Evolutionary conservation across 2,113 vertebrate species (phyloP).

Genomic region (Gallinago media): DNA sequence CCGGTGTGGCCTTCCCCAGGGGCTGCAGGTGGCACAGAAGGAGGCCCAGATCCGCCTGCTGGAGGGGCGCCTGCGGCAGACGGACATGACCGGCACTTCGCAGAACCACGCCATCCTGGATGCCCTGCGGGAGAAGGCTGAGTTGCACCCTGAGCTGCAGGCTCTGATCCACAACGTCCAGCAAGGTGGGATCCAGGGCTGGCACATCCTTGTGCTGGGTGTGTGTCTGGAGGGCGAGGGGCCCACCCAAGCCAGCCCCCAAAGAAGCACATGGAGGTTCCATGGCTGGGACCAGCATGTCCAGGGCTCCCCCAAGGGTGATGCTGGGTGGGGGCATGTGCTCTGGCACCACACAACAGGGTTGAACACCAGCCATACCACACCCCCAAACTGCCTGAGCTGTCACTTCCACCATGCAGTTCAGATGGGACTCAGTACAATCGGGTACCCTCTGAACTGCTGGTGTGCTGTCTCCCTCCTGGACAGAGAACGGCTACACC

Average conservation of each 20-base stretch:
- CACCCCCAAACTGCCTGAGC: not conserved
- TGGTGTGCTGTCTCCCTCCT: not conserved
- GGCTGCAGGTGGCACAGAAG: slow-evolving; percentile 94
- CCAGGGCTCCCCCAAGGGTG: not conserved
- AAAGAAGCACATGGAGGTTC: not conserved
- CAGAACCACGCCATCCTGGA: slow-evolving; percentile 94
- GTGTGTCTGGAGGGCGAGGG: not conserved
- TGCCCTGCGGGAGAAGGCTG: slow-evolving; percentile 91
- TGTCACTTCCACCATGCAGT: rapidly evolving
- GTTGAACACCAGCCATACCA: rapidly evolving
- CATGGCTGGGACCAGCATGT: not conserved
- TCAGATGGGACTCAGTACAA: rapidly evolving
- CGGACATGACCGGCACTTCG: slow-evolving; percentile 84
- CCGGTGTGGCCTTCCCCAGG: slow-evolving; percentile 67
- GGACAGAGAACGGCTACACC: slow-evolving; percentile 90
- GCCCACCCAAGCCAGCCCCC: rapidly evolving
- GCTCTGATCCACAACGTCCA: slow-evolving; percentile 93
- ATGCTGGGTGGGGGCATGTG: rapidly evolving
- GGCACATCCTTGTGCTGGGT: rapidly evolving
- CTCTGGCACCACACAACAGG: not conserved
- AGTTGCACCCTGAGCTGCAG: slow-evolving; percentile 91
- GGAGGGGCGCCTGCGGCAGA: slow-evolving; percentile 92
- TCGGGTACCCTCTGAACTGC: not conserved
- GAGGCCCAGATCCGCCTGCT: slow-evolving; percentile 93
- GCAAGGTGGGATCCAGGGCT: slow-evolving; percentile 80